Conservation (phyloP, 2,888 invertebrate species). For the Hanleya hanleyi region DNA sequence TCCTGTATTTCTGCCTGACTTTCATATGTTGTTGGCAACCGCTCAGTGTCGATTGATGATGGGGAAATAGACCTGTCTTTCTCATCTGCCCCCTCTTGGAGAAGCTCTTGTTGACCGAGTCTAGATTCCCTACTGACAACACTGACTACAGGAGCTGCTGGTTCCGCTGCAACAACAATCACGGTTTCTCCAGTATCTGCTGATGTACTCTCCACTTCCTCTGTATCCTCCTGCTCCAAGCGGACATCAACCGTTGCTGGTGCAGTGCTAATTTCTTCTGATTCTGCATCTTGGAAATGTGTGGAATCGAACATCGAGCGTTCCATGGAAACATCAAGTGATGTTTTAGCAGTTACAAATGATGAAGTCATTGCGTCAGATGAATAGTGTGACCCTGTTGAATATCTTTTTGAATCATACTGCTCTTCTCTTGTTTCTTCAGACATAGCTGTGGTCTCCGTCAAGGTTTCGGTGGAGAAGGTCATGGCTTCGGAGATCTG, state of each 20-base stretch:
- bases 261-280: slow-evolving; percentile 20
- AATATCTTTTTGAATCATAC: slow-evolving; percentile 1
- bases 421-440: background rate
- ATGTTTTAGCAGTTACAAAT: slow-evolving; percentile 38
- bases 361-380: slow-evolving; percentile 32
- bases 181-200: slow-evolving; percentile 25
- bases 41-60: slow-evolving; percentile 66
- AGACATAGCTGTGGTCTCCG: background rate
- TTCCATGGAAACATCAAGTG: slow-evolving; percentile 33
- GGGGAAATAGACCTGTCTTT: slow-evolving; percentile 64
- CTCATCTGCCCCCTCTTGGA: slow-evolving; percentile 62
- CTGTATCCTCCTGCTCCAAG: background rate
- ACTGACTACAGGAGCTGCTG: slow-evolving; percentile 34
- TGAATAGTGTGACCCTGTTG: slow-evolving; percentile 8
- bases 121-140: slow-evolving; percentile 62
- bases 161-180: slow-evolving; percentile 12
- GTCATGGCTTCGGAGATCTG: background rate
- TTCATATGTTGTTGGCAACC: slow-evolving; percentile 55
- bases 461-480: slow-evolving; percentile 3
- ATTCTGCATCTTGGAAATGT: slow-evolving; percentile 17
- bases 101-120: slow-evolving; percentile 60
- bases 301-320: slow-evolving; percentile 16
- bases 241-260: background rate
- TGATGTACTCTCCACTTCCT: background rate
- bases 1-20: slow-evolving; percentile 48